Evolutionary conservation across 2,888 invertebrate genomes (phyloP), one percentile per base, ranked within the genome.

Genomic region (Oligia fasciuncula): DNA sequence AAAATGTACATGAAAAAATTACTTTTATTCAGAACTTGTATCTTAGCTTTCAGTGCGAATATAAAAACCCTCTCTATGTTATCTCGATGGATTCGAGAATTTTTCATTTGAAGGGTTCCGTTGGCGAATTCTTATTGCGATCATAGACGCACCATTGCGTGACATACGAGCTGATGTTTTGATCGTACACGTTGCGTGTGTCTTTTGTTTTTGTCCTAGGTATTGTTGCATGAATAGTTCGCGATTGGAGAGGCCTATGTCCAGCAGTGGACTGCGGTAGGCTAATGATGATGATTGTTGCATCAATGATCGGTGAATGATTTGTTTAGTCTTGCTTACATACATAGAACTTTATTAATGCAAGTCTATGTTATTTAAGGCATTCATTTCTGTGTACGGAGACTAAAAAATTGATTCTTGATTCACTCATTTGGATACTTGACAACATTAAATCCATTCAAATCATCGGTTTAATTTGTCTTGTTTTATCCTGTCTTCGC

Each of bases 81-180:
- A 85, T 86, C 76, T 72, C 68, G 73, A 81, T 82, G 83, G 80
- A 87, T 84, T 84, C 71, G 73, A 81, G 80, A 69, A 91, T 89
- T 91, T 91, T 91, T 91, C 90, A 91, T 91, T 89, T 90, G 84
- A 81, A 89, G 85, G 87, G 87, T 86, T 90, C 86, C 85, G 88
- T 85, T 88, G 88, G 88, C 85, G 89, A 91, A 91, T 90, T 90
- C 89, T 89, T 91, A 91, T 90, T 87, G 88, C 88, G 87, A 90
- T 89, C 89, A 89, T 88, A 84, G 85, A 84, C 80, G 84, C 80
- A 82, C 86, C 84, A 81, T 76, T 85, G 60, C 66, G 63, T 76
- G 81, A 88, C 51, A 87, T 76, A 91, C 87, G 87, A 77, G 8
- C 0, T 1, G 40, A 19, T 76, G 68, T 86, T 83, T 19, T 70